These are phyloP conservation scores for Anthonomus grandis DNA, from an alignment of 1,140 invertebrate genomes.

Conservation along the genomic window DNA sequence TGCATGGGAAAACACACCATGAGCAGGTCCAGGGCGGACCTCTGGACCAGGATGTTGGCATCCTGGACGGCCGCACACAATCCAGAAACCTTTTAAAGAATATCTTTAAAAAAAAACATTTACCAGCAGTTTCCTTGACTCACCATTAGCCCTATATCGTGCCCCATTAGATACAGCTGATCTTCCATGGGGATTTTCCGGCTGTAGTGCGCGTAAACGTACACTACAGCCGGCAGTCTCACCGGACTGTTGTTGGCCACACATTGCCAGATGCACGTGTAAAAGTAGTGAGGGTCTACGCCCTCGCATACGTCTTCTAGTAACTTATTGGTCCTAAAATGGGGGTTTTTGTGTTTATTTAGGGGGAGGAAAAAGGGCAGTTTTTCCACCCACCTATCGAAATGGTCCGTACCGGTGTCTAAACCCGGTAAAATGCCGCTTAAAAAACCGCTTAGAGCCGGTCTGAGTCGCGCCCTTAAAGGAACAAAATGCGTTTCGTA, in stretches of 20 bases:
- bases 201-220: slow-evolving; percentile 80
- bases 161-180: slow-evolving; percentile 83
- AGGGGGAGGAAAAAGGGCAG: too few relatives aligned
- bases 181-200: slow-evolving; percentile 79
- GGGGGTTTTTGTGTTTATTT: too few relatives aligned
- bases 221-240: slow-evolving; percentile 81
- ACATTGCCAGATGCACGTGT: slow-evolving; percentile 87
- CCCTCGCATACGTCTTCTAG: slow-evolving; percentile 77
- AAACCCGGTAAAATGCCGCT: slow-evolving; percentile 81
- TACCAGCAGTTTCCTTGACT: slow-evolving; percentile 7
- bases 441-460: slow-evolving; percentile 83
- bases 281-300: slow-evolving; percentile 79
- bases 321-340: slow-evolving; percentile 66
- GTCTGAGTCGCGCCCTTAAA: slow-evolving; percentile 73
- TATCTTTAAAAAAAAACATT: not conserved
- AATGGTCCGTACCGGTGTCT: slow-evolving; percentile 90
- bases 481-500: slow-evolving; percentile 93
- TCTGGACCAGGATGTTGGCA: slow-evolving; percentile 78
- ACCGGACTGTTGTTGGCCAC: slow-evolving; percentile 78
- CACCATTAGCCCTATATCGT: slow-evolving; percentile 81
- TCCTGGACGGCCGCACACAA: slow-evolving; percentile 72
- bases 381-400: slow-evolving; percentile 60
- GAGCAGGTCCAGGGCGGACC: slow-evolving; percentile 82
- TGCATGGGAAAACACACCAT: slow-evolving; percentile 84
- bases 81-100: slow-evolving; percentile 47